A percentile compares a stretch with the other conserved stretches of the same genome.
phyloP scores from a whole-genome alignment of 2,797 vertebrate genomes.

The Nannoperca australis region DNA sequence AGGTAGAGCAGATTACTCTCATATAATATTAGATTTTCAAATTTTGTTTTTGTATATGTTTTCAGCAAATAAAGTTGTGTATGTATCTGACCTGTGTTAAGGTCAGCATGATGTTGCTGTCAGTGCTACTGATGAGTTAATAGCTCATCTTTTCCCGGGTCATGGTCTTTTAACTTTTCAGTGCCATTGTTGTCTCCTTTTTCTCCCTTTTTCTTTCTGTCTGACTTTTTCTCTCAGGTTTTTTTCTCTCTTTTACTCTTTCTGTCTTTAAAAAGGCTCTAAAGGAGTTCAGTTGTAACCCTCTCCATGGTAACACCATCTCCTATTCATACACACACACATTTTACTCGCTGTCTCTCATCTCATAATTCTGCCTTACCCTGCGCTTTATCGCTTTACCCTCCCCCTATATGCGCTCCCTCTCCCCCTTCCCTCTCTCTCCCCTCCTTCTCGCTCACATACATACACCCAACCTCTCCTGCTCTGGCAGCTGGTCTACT shows the following conservation, averaged over 20 bases:
- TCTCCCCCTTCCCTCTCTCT: slow-evolving; percentile 38
- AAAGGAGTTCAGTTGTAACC: slow-evolving; percentile 65
- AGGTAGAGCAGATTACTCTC: not conserved
- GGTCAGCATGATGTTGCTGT: not conserved
- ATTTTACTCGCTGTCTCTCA: slow-evolving; percentile 52
- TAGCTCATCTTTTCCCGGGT: not conserved
- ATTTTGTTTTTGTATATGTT: not conserved
- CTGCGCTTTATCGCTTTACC: slow-evolving; percentile 60
- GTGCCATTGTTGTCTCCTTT: slow-evolving; percentile 1
- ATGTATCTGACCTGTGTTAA: not conserved
- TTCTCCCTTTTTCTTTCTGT: slow-evolving; percentile 6
- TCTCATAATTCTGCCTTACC: slow-evolving; percentile 72
- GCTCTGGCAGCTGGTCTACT: slow-evolving; percentile 61
- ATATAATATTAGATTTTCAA: not conserved
- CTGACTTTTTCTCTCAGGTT: slow-evolving; percentile 29
- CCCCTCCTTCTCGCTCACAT: slow-evolving; percentile 40
- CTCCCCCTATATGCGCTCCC: slow-evolving; percentile 66
- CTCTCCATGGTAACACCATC: slow-evolving; percentile 80
- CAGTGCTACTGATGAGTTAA: not conserved
- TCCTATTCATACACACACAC: slow-evolving; percentile 53
- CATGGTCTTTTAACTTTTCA: slow-evolving; percentile 23
- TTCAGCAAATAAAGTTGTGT: not conserved
- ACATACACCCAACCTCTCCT: slow-evolving; percentile 51
- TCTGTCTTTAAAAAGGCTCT: slow-evolving; percentile 46
- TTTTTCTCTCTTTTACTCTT: slow-evolving; percentile 19